Base-by-base conservation (phyloP, 2,113 vertebrate species). In the Limanda limanda region DNA sequence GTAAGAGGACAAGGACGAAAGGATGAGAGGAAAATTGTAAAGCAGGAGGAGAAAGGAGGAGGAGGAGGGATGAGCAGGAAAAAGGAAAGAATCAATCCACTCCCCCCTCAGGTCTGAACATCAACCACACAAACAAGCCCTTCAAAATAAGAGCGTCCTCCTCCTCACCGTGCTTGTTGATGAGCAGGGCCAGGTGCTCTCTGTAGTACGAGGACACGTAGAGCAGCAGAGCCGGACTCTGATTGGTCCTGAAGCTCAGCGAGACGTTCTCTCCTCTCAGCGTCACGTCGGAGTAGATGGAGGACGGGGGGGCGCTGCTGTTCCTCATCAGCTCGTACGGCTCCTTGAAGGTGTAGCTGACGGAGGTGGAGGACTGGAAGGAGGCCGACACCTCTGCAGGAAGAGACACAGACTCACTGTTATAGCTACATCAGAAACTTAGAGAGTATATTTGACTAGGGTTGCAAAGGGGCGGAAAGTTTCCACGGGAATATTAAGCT, bases 341-440 rank as follows among this genome's bases (percentile, higher is more conserved):
- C 83, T 97, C 96, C 82, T 95, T 95, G 89, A 97, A 96, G 63
- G 92, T 95, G 84, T 97, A 98, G 18, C 79, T 91, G 76, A 97
- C 86, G 0, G 96, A 97, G 10, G 96, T 94, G 2, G 91, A 94
- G 21, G 93, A 77, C 82, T 93, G 95, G 88, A 98, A 98, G 83
- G 93, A 93, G 5, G 95, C 97, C 68, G 97, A 96, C 74, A 97
- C 92, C 87, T 97, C 97, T 98, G 95, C 92, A 95, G 1, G 74
- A 89, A 55, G 37, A 17, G 9, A 4, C 20, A 8, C 18, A 13
- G 51, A 18, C 27, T 5, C 27, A 6, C 27, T 31, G 4, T 31
- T 31, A 31, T 31, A 31, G 27, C 27, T 31, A 4, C 27, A 31
- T 31, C 27, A 31, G 27, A 31, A 31, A 31, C 5, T 1, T 6